Base-by-base conservation (phyloP, 2,888 invertebrate genomes). In the Euphydryas editha region DNA sequence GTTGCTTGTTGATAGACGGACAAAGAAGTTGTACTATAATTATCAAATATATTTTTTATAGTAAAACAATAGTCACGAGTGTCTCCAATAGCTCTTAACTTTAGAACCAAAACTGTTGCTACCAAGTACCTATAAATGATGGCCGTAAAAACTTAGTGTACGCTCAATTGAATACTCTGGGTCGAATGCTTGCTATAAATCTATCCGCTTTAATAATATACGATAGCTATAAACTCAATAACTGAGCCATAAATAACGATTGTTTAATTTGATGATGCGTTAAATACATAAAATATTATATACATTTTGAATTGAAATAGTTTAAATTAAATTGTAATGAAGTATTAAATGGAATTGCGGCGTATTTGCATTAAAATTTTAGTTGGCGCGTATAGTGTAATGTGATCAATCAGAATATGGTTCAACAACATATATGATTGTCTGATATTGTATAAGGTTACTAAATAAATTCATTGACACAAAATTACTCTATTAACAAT, bases 161-260 rank as follows among this genome's bases (percentile, higher is more conserved):
- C 59, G 60, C 47, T 66, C 49, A 59, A 59, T 62, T 62, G 30
- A 62, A 42, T 54, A 30, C 62, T 56, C 54, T 62, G 49, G 44
- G 30, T 39, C 56, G 56, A 62, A 51, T n/a, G 59, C 49, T 57
- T 39, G 57, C 57, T 30, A 54, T 69, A 63, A 69, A 69, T 67
- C 65, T 54, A 46, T 13, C 59, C 59, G 57, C 59, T 63, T 55
- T 56, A 62, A 61, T 60, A 62, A 30, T 36, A 65, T 57, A 56
- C 59, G 61, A 46, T 37, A 30, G 46, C 13, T 36, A 39, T 69
- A 66, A 66, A 65, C 46, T 44, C 59, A 59, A 56, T 39, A 59
- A 57, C 54, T 54, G 47, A 37, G n/a, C 37, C 44, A 56, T 67
- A 64, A 67, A 49, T 57, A 51, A 37, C 30, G 37, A 21, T 64